Conservation (phyloP, 1,140 invertebrate genomes). For the Eubasilissa regina region DNA sequence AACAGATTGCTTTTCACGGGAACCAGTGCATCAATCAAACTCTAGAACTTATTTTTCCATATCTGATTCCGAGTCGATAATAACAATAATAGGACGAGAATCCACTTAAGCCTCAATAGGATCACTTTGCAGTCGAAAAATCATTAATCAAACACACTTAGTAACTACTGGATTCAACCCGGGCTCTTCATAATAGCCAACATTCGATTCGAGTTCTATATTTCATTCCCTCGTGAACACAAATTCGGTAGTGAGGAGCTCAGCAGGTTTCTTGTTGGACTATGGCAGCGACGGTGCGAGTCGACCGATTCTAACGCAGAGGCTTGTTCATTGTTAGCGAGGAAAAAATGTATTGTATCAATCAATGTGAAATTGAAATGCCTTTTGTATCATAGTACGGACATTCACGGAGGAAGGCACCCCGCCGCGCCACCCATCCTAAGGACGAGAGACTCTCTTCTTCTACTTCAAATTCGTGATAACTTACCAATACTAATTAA, state of each 20-base stretch:
- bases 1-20: conserved; percentile 52
- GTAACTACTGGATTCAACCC: conserved; percentile 53
- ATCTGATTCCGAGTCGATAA: conserved; percentile 55
- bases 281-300: not conserved
- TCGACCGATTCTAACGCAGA: conserved; percentile 3
- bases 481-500: not conserved
- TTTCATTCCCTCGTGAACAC: conserved; percentile 48
- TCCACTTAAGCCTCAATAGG: conserved; percentile 59
- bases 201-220: conserved; percentile 48
- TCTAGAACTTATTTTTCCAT: conserved; percentile 48
- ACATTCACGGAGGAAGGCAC: conserved; percentile 51
- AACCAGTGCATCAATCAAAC: conserved; percentile 58
- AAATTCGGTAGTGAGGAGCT: conserved; percentile 48
- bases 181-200: conserved; percentile 37
- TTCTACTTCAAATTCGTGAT: not conserved
- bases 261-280: conserved; percentile 26
- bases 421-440: conserved; percentile 54
- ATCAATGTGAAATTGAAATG: conserved; percentile 60
- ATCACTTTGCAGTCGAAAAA: conserved; percentile 54
- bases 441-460: too few species aligned
- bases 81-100: conserved; percentile 55
- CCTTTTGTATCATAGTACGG: conserved; percentile 51
- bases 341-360: conserved; percentile 55
- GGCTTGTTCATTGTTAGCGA: conserved; percentile 41
- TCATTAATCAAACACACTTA: conserved; percentile 59